These are phyloP conservation scores for Myrmecophaga tridactyla DNA, from an alignment of 2,113 vertebrate species.

Conservation along the genomic window DNA sequence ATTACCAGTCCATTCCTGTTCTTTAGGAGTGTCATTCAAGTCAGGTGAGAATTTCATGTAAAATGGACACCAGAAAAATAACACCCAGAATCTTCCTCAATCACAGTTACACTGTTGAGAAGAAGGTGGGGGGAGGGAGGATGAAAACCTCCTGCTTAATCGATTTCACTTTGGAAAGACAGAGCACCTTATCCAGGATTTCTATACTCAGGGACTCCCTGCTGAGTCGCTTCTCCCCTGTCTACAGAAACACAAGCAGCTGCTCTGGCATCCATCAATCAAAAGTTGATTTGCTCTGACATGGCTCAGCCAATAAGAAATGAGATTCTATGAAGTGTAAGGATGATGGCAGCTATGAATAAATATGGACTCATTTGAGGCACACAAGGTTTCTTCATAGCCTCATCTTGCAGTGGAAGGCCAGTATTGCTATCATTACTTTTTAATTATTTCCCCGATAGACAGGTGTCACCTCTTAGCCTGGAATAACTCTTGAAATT, in stretches of 20 bases:
- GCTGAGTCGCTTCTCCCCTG: background rate
- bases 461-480: constrained; percentile 20
- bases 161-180: background rate
- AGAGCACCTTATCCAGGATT: background rate
- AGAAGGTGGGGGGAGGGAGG: background rate
- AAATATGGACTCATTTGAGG: constrained; percentile 1
- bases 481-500: background rate
- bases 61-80: background rate
- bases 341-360: constrained; percentile 21
- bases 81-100: background rate
- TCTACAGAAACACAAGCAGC: background rate
- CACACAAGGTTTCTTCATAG: background rate
- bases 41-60: background rate
- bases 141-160: background rate
- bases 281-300: background rate
- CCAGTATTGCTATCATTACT: background rate
- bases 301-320: background rate
- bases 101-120: background rate
- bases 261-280: background rate
- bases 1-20: background rate
- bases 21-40: background rate
- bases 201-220: background rate
- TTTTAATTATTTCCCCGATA: constrained; percentile 21
- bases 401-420: background rate
- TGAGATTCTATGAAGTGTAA: background rate